Conservation (phyloP, 2,888 invertebrate species). For the Ornithoptera priamus region DNA sequence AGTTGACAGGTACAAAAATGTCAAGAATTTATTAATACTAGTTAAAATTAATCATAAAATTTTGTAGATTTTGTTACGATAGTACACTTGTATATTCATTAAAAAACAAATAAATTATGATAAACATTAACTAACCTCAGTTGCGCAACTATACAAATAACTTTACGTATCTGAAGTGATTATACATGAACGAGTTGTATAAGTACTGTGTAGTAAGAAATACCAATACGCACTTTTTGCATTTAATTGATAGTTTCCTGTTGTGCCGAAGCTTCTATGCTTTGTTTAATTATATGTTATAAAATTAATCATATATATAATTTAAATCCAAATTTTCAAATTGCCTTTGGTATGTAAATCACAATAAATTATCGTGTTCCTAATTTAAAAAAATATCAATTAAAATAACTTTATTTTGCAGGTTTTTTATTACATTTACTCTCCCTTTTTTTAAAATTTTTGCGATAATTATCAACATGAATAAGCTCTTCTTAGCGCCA, state of each 20-base stretch:
- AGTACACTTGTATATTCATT: neutral
- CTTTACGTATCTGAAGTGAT: neutral
- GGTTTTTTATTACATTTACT: neutral
- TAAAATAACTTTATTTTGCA: neutral
- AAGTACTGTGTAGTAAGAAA: neutral
- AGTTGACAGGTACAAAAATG: neutral
- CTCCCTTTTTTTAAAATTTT: neutral
- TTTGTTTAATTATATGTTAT: neutral
- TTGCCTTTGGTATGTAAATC: too few relatives aligned
- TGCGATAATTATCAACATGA: conserved; percentile 43
- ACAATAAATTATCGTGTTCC: too few relatives aligned
- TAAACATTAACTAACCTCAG: too few relatives aligned
- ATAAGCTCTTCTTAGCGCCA: conserved; percentile 61
- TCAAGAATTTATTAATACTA: neutral
- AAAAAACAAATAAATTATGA: neutral
- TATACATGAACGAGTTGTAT: neutral
- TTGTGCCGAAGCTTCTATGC: neutral
- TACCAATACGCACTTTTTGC: neutral
- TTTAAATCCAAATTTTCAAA: too few relatives aligned
- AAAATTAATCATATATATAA: neutral
- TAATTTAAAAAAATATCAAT: neutral
- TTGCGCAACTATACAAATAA: neutral
- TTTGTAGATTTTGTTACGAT: neutral
- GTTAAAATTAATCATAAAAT: neutral
- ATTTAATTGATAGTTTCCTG: neutral